Conservation (phyloP, 2,797 vertebrate genomes). For the Taenioides sp. region DNA sequence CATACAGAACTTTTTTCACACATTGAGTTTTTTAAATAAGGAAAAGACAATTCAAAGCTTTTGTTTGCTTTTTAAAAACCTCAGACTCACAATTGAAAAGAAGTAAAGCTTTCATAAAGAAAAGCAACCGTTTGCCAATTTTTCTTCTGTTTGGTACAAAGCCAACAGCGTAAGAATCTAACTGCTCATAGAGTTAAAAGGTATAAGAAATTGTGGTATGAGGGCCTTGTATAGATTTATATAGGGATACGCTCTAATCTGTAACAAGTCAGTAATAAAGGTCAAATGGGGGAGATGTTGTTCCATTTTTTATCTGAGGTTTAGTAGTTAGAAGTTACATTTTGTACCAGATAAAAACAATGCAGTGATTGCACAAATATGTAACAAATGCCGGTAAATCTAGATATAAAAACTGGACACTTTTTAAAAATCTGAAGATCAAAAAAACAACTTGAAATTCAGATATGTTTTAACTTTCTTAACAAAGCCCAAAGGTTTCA, state of each 20-base stretch:
- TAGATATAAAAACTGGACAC: no score
- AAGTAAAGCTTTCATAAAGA: background rate
- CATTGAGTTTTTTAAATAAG: background rate
- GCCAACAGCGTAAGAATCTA: background rate
- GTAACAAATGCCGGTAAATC: background rate
- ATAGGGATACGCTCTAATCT: background rate
- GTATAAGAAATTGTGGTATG: background rate
- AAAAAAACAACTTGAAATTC: background rate
- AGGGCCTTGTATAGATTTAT: background rate
- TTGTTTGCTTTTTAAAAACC: background rate
- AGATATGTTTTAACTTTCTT: background rate
- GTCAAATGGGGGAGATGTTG: background rate
- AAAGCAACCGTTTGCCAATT: background rate
- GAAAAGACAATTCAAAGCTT: background rate
- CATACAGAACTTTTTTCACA: background rate
- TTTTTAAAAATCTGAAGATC: no score
- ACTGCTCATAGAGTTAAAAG: background rate
- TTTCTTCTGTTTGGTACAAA: background rate
- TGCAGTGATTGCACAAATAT: background rate
- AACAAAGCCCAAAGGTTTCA: constrained; percentile 13
- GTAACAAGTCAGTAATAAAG: background rate
- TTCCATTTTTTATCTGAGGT: background rate
- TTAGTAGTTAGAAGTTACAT: background rate
- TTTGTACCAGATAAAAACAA: background rate
- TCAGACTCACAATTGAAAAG: background rate